phyloP scores from a whole-genome alignment of 2,888 invertebrate species.

The Mesoligia furuncula region DNA sequence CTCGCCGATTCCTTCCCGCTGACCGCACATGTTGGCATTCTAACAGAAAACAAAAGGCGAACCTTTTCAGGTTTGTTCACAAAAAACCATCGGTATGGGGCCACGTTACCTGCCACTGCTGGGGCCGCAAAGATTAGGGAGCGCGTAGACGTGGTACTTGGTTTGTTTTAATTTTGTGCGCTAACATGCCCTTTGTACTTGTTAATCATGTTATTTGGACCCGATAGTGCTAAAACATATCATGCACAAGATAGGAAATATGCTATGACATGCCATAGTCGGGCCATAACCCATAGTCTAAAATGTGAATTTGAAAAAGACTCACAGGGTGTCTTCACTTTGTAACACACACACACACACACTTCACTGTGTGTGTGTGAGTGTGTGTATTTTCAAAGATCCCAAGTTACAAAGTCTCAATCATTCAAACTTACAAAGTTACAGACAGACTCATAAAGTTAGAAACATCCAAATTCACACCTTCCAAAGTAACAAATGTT shows the following conservation, averaged over 20 bases:
- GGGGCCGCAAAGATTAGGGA: slow-evolving; percentile 73
- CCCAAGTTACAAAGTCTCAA: neutral
- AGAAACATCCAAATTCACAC: neutral
- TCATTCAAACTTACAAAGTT: too few species aligned
- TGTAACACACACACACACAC: too few species aligned
- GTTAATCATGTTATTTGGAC: neutral
- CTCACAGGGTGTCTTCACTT: neutral
- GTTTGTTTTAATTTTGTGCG: neutral
- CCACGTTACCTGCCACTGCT: slow-evolving; percentile 73
- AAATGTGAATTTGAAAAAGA: neutral
- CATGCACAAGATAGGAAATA: neutral
- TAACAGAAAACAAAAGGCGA: slow-evolving; percentile 84
- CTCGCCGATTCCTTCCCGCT: slow-evolving; percentile 71
- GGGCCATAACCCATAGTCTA: neutral
- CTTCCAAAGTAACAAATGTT: neutral
- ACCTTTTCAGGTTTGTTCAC: slow-evolving; percentile 84
- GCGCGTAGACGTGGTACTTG: slow-evolving; percentile 49
- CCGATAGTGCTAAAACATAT: neutral
- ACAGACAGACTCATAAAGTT: neutral
- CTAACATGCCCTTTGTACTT: neutral
- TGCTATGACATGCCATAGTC: neutral
- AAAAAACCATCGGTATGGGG: slow-evolving; percentile 84
- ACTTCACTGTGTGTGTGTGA: too few species aligned
- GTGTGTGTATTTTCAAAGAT: too few species aligned
- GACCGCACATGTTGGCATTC: slow-evolving; percentile 78